Base-by-base conservation (phyloP, 37 sponge, comb jelly and placozoan genomes). In the Oopsacas minuta region DNA sequence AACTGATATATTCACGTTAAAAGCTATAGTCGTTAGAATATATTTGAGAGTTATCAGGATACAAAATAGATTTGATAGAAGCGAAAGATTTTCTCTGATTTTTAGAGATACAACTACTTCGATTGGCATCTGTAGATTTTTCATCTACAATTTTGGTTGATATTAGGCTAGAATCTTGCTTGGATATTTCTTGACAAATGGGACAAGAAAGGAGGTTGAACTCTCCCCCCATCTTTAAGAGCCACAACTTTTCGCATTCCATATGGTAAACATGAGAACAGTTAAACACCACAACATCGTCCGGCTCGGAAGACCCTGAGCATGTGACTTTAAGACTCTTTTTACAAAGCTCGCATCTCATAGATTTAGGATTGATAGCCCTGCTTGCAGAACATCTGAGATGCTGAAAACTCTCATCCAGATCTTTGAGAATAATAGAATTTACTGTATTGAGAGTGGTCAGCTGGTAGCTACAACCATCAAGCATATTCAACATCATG, bases 401-500 rank as follows among this genome's bases (percentile, higher is more conserved):
- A 61, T 10, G 5, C 28, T 61, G 22, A 61, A 61, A 61, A 61
- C 30, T 61, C 30, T 10, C 20, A 25, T 61, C 75, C 20, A 61
- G 22, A 12, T 61, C 75, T 61, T n/a, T 61, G 30, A 61, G 20
- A 32, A 61, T 61, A n/a, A 61, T 61, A 61, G 75, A 61, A 12
- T 61, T 25, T 25, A 61, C 75, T 32, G 75, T 61, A 12, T 61
- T 25, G 5, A 61, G 75, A n/a, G 75, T 61, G 22, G 20, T 61
- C 5, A 61, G 3, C 28, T 61, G 75, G 30, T 61, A 61, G 20
- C 28, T 61, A 61, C 75, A 61, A 3, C 75, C 75, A 25, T 10
- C 75, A 61, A 61, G 75, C 75, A 61, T 61, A 34, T 61, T 61
- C 30, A 61, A 12, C 75, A 61, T 61, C 75, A 61, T 61, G 7